Percentiles rank a stretch among this genome's conserved stretches.
Evolutionary conservation across 1,140 invertebrate species (phyloP).

Genomic region (Bombyx mandarina): DNA sequence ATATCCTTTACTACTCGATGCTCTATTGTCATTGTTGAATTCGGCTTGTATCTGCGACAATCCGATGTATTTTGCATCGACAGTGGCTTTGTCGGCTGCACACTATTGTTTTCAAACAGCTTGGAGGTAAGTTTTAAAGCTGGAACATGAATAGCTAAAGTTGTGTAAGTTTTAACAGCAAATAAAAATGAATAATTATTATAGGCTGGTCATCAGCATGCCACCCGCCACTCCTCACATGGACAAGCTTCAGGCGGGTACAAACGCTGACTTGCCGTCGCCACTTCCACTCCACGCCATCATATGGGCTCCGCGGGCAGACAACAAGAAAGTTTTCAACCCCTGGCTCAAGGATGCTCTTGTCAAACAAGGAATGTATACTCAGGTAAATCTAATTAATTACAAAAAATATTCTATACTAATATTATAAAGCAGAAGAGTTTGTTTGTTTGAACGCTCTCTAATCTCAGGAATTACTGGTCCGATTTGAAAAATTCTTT

Average conservation of each 20-base stretch:
- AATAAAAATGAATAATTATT: conserved; percentile 1
- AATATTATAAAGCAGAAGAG: no score
- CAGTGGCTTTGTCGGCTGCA: conserved; percentile 83
- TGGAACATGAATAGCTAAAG: no score
- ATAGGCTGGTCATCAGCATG: conserved; percentile 68
- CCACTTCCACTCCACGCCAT: conserved; percentile 69
- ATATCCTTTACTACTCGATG: conserved; percentile 89
- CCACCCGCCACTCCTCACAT: conserved; percentile 92
- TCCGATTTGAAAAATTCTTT: no score
- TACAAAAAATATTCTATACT: no score
- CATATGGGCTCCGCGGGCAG: conserved; percentile 76
- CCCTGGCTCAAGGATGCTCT: conserved; percentile 85
- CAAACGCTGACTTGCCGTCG: conserved; percentile 56
- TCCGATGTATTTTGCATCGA: conserved; percentile 66
- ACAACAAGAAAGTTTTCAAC: conserved; percentile 79
- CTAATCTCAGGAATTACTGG: no score
- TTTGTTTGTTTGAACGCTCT: no score
- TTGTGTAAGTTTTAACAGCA: not conserved
- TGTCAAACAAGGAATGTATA: conserved; percentile 92
- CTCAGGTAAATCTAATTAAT: conserved; percentile 60
- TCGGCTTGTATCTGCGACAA: conserved; percentile 82
- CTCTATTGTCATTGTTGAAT: conserved; percentile 83
- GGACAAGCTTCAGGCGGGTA: conserved; percentile 79
- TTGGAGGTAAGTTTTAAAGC: conserved; percentile 76
- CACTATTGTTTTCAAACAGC: conserved; percentile 93